Evolutionary conservation across 2,888 invertebrate genomes (phyloP).

Genomic region (Andrena praecox): DNA sequence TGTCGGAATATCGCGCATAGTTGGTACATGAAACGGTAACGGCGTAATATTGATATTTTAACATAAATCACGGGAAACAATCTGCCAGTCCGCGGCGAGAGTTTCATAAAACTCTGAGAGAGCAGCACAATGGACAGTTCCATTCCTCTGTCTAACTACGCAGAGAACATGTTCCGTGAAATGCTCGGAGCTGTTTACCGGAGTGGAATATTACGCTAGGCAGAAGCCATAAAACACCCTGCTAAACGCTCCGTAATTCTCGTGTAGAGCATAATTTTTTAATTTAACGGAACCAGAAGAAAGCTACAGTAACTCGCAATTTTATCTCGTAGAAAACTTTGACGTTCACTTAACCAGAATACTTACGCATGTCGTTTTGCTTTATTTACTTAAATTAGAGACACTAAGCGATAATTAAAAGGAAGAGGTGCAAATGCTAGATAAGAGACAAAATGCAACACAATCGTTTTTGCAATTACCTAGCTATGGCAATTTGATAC

Average conservation of each 20-base stretch:
- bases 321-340: no score
- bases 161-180: conserved; percentile 66
- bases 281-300: not conserved
- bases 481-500: no score
- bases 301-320: no score
- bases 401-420: not conserved
- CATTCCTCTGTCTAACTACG: conserved; percentile 52
- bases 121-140: conserved; percentile 15
- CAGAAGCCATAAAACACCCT: conserved; percentile 30
- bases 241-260: conserved; percentile 23
- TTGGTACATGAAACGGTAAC: not conserved
- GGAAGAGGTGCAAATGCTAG: not conserved
- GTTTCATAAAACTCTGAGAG: conserved; percentile 35
- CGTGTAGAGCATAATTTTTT: not conserved
- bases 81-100: not conserved
- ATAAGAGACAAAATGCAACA: no score
- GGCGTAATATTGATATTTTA: conserved; percentile 10
- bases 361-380: no score
- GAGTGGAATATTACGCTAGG: conserved; percentile 22
- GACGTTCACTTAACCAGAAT: no score
- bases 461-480: no score
- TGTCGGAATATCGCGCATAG: not conserved
- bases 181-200: conserved; percentile 53
- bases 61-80: conserved; percentile 25
- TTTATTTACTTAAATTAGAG: no score